Percentiles rank a stretch among this genome's conserved stretches.
phyloP scores from a whole-genome alignment of 1,140 invertebrate species.

The Chymomyza costata region DNA sequence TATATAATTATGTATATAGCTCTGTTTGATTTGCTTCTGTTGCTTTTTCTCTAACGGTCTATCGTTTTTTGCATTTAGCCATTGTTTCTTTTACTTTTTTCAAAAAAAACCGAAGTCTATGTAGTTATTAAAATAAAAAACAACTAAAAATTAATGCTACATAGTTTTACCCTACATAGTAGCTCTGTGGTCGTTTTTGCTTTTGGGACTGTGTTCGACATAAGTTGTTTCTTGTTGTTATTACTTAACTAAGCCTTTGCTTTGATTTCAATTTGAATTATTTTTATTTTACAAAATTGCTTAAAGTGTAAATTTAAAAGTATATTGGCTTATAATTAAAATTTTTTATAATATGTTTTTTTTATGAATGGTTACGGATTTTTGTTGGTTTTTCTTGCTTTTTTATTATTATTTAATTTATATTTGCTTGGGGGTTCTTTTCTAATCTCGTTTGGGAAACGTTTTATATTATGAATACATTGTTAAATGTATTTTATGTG shows the following conservation, averaged over 20 bases:
- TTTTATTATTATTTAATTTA: conserved; percentile 20
- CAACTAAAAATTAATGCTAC: too few species aligned
- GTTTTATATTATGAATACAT: conserved; percentile 43
- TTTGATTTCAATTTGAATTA: conserved; percentile 53
- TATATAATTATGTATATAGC: conserved; percentile 69
- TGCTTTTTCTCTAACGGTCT: too few species aligned
- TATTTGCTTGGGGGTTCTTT: conserved; percentile 21
- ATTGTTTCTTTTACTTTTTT: conserved; percentile 14
- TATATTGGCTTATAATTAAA: conserved; percentile 67
- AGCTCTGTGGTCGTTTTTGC: conserved; percentile 27
- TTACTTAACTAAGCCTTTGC: conserved; percentile 48
- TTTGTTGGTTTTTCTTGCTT: conserved; percentile 14
- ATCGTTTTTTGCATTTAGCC: conserved; percentile 33
- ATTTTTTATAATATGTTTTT: conserved; percentile 61
- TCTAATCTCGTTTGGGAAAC: conserved; percentile 31
- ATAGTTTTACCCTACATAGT: too few species aligned
- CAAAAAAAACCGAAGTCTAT: too few species aligned
- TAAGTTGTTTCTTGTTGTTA: conserved; percentile 27
- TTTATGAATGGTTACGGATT: conserved; percentile 35
- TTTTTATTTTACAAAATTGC: conserved; percentile 72
- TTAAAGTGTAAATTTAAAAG: conserved; percentile 63
- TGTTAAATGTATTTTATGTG: conserved; percentile 52
- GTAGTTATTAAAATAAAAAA: too few species aligned
- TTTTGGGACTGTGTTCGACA: conserved; percentile 25
- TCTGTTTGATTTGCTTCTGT: conserved; percentile 71